Evolutionary conservation across 2,113 vertebrate genomes (phyloP).

Genomic region (Erythrocercus mccallii): DNA sequence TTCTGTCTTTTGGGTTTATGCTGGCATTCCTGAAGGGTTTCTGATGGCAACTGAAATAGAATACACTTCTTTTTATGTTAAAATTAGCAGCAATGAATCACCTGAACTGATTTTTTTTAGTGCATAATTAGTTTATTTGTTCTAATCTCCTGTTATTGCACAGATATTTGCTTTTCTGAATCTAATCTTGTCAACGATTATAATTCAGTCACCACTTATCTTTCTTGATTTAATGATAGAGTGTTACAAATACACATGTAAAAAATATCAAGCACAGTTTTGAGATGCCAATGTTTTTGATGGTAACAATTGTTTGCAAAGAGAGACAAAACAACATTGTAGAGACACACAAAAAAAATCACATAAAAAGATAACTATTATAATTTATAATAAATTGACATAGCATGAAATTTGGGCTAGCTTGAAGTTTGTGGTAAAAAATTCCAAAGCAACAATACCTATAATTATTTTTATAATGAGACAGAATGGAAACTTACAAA

Average conservation of each 20-base stretch:
- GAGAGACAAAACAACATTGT: background rate
- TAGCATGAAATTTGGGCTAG: background rate
- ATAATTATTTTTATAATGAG: background rate
- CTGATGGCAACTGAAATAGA: background rate
- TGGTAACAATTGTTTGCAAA: background rate
- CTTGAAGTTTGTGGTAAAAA: background rate
- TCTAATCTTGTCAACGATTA: background rate
- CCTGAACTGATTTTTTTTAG: background rate
- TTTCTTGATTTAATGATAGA: background rate
- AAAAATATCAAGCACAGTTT: background rate
- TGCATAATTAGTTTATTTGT: background rate
- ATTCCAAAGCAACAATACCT: background rate
- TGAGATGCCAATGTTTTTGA: background rate
- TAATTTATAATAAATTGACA: background rate
- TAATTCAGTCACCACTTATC: background rate
- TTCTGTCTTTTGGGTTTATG: background rate
- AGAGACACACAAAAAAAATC: background rate
- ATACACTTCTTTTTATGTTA: background rate
- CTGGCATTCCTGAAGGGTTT: background rate
- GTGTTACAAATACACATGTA: background rate
- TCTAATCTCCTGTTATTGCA: background rate
- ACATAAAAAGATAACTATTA: background rate
- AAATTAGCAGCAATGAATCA: conserved; percentile 28
- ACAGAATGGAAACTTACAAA: background rate
- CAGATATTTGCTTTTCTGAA: background rate